phyloP scores from a whole-genome alignment of 2,113 vertebrate genomes.

The Chiloscyllium plagiosum region DNA sequence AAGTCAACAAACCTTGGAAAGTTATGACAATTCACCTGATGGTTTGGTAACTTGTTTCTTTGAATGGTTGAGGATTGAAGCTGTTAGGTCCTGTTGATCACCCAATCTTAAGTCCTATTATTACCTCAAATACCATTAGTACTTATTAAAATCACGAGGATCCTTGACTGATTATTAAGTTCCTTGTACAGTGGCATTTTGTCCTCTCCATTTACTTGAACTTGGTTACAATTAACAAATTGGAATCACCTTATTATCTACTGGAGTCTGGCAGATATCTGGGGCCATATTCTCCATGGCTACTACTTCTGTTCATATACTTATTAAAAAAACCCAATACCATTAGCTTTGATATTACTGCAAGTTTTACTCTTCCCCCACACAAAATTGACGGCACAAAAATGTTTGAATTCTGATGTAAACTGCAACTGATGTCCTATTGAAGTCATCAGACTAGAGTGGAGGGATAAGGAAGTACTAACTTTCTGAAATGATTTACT shows the following conservation, averaged over 20 bases:
- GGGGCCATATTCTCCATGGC: neutral
- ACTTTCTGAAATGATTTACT: neutral
- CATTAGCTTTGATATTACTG: neutral
- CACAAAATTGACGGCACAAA: neutral
- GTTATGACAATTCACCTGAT: neutral
- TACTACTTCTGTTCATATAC: neutral
- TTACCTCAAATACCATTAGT: neutral
- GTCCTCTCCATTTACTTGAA: neutral
- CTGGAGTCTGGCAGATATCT: neutral
- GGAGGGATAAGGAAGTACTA: neutral
- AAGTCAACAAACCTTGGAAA: neutral
- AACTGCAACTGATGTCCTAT: neutral
- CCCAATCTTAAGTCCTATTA: neutral
- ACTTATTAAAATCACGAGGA: neutral
- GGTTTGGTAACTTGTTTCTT: neutral
- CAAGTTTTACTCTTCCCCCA: neutral
- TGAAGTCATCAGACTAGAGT: neutral
- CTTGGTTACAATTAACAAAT: neutral
- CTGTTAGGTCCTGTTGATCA: neutral
- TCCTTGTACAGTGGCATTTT: neutral
- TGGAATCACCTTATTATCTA: neutral
- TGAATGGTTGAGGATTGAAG: neutral
- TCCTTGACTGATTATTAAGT: neutral
- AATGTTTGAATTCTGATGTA: neutral
- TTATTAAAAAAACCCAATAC: neutral